Percentiles rank a stretch among this genome's conserved stretches.
Evolutionary conservation across 23 tunicate genomes (phyloP).

Genomic region (Ascidia mentula): DNA sequence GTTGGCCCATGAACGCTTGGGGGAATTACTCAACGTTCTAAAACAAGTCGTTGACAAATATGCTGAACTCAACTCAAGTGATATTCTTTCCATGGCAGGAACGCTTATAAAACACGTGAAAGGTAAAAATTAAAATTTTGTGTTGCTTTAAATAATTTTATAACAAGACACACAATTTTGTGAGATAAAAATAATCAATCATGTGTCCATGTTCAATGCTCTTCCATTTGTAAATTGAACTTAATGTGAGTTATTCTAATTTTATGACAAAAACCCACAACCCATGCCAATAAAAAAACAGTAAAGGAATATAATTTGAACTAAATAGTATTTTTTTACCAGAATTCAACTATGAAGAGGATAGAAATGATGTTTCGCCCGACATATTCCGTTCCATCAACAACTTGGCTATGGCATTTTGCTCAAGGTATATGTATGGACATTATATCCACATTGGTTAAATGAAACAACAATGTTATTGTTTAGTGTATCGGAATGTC

Average conservation of each 20-base stretch:
- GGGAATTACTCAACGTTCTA: slow-evolving; percentile 72
- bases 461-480: too few species aligned
- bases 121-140: too few species aligned
- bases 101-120: slow-evolving; percentile 74
- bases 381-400: slow-evolving; percentile 88
- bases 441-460: too few species aligned
- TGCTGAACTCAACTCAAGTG: slow-evolving; percentile 71
- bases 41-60: slow-evolving; percentile 80
- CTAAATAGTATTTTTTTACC: slow-evolving; percentile 3
- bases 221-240: too few species aligned
- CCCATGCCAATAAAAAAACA: too few species aligned
- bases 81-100: slow-evolving; percentile 58
- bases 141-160: too few species aligned
- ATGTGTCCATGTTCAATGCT: too few species aligned
- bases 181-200: too few species aligned
- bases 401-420: slow-evolving; percentile 80
- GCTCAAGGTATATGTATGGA: slow-evolving; percentile 58
- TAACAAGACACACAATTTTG: too few species aligned
- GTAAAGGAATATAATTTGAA: too few species aligned
- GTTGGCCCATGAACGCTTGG: slow-evolving; percentile 66
- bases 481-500: slow-evolving; percentile 88
- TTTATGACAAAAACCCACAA: too few species aligned
- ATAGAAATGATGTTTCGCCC: slow-evolving; percentile 43
- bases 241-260: too few species aligned
- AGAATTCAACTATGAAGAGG: slow-evolving; percentile 81